Base-by-base conservation (phyloP, 2,888 invertebrate genomes). In the Phlogophora meticulosa region DNA sequence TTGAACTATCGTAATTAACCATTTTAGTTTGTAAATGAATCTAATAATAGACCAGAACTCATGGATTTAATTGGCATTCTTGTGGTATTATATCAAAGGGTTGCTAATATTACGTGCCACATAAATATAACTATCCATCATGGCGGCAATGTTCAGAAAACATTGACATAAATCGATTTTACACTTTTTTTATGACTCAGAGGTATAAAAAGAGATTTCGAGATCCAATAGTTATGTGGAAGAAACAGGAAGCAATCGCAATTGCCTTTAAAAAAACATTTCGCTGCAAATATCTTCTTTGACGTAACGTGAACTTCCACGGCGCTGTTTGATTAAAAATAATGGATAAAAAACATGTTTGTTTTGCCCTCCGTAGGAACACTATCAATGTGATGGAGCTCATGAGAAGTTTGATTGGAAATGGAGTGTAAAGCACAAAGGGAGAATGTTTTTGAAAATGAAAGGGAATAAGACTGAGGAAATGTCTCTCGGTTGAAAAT, bases 211-310 rank as follows among this genome's bases (percentile, higher is more conserved):
- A 60, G 3, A 38, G 15, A 9, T 32, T 62, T 56, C 63, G 65
- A 74, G 68, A 63, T 42, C 62, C 73, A 46, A 61, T 66, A 66
- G 77, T 61, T 58, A 11, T 38, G 13, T 9, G 11, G 4, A 53
- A 58, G 42, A 17, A 57, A 13, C 34, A 53, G 76, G 63, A 74
- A 69, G 60, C 80, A 72, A 85, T 84, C 75, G 69, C 76, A 69
- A 78, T 79, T 78, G 80, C 74, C 61, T 82, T 75, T 80, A 83
- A 86, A 72, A 85, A 88, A 88, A 85, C 74, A 76, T 82, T 83
- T 84, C 77, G 53, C 75, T 65, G 58, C 73, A 65, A 84, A 85
- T 68, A 67, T 79, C 71, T 83, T 55, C 86, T 87, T 87, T 86
- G 53, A 69, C 17, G 49, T 24, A 69, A 45, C 45, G 56, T 40